A percentile compares a stretch with the other conserved stretches of the same genome.
phyloP scores from a whole-genome alignment of 2,797 vertebrate genomes.

The Chelon labrosus region DNA sequence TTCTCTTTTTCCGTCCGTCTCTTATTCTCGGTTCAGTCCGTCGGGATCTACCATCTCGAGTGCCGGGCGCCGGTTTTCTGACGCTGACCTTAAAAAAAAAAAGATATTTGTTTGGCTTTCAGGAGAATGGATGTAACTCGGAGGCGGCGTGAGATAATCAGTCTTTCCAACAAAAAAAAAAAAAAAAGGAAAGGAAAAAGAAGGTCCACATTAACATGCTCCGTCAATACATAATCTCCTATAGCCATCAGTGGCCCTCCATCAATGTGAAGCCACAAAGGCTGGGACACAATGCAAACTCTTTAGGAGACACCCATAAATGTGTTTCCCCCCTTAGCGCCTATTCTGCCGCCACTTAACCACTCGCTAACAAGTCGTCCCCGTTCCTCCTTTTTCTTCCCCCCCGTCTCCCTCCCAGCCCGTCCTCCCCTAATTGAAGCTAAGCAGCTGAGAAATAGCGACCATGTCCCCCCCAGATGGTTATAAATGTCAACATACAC shows the following conservation, averaged over 20 bases:
- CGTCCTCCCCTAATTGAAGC: conserved; percentile 75
- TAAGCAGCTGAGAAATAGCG: conserved; percentile 78
- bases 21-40: conserved; percentile 66
- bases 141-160: conserved; percentile 25
- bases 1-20: conserved; percentile 35
- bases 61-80: not conserved
- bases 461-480: conserved; percentile 75
- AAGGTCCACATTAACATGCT: conserved; percentile 61
- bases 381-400: not conserved
- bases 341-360: conserved; percentile 65
- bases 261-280: conserved; percentile 73
- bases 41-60: conserved; percentile 69
- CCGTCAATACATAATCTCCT: conserved; percentile 73
- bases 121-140: conserved; percentile 55
- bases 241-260: conserved; percentile 69
- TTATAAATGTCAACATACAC: conserved; percentile 83
- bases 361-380: conserved; percentile 61
- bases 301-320: conserved; percentile 73
- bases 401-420: not conserved
- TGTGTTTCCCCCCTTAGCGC: conserved; percentile 57
- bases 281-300: conserved; percentile 64
- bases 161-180: conserved; percentile 20
- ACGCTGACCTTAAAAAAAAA: conserved; percentile 58
- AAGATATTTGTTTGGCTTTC: conserved; percentile 63
- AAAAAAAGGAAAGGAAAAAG: not conserved